These are phyloP conservation scores for Syritta pipiens DNA, from an alignment of 2,888 invertebrate genomes.

Conservation along the genomic window DNA sequence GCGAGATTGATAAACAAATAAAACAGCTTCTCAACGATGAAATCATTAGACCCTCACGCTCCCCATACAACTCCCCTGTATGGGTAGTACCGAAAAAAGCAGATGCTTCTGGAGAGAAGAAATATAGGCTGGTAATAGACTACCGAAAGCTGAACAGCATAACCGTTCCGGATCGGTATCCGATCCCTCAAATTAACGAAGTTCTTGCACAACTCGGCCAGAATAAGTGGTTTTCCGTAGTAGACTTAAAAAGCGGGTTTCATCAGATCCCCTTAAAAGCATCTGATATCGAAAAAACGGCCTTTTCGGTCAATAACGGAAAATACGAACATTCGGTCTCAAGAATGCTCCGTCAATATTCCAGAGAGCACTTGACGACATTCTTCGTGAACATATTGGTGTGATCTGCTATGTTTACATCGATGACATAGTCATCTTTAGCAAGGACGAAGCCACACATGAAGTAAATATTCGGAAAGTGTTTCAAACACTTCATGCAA, in stretches of 20 bases:
- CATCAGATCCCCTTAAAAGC: not conserved
- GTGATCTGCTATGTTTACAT: constrained; percentile 23
- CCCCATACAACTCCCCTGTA: not conserved
- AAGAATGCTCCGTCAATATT: too few relatives aligned
- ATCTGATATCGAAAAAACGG: too few relatives aligned
- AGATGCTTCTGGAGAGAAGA: not conserved
- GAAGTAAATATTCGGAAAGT: not conserved
- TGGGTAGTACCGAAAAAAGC: not conserved
- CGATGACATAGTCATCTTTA: constrained; percentile 45
- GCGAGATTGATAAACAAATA: constrained; percentile 24
- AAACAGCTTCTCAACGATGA: not conserved
- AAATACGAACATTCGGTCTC: too few relatives aligned
- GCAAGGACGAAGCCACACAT: constrained; percentile 37
- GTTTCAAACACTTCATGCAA: constrained; percentile 15
- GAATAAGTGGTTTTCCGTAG: too few relatives aligned
- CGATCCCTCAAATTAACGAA: not conserved
- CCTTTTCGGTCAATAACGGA: too few relatives aligned
- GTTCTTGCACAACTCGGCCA: not conserved
- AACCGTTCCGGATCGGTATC: not conserved
- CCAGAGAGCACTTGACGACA: too few relatives aligned
- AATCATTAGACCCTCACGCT: not conserved
- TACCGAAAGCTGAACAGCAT: not conserved
- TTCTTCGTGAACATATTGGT: not conserved
- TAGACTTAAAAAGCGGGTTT: too few relatives aligned
- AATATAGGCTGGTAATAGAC: not conserved